Percentiles rank a stretch among this genome's conserved stretches.
phyloP scores from a whole-genome alignment of 2,113 vertebrate genomes.

The Scalopus aquaticus region DNA sequence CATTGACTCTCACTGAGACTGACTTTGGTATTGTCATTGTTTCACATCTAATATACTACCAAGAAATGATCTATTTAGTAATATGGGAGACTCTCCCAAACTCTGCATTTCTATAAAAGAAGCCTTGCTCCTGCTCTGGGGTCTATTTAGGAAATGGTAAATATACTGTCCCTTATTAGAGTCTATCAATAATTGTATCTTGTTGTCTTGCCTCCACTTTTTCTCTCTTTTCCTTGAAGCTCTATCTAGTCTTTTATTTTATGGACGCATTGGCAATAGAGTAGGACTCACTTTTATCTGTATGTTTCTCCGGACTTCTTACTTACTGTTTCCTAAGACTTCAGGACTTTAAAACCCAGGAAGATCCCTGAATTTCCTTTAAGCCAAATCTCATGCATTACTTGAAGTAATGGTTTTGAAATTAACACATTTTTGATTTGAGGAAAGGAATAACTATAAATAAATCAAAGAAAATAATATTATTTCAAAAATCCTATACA shows the following conservation, averaged over 20 bases:
- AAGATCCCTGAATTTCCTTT: neutral
- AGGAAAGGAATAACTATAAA: neutral
- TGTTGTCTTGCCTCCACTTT: neutral
- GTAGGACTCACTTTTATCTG: neutral
- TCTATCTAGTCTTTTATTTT: neutral
- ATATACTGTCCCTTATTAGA: rapidly evolving
- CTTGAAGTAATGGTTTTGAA: neutral
- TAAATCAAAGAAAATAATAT: neutral
- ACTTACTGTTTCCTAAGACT: neutral
- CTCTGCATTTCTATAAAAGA: neutral
- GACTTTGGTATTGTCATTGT: neutral
- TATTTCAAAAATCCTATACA: neutral
- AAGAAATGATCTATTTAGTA: neutral
- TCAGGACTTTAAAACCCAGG: neutral
- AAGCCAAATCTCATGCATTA: neutral
- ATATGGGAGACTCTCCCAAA: neutral
- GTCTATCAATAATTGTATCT: too few relatives aligned
- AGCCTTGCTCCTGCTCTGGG: neutral
- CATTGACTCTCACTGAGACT: neutral
- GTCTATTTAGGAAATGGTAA: neutral
- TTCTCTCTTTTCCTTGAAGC: neutral
- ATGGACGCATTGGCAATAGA: neutral
- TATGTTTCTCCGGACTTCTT: neutral
- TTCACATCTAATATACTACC: neutral
- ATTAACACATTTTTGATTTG: neutral